Base-by-base conservation (phyloP, 37 sponge, comb jelly and placozoan genomes). In the Axinella damicornis region DNA sequence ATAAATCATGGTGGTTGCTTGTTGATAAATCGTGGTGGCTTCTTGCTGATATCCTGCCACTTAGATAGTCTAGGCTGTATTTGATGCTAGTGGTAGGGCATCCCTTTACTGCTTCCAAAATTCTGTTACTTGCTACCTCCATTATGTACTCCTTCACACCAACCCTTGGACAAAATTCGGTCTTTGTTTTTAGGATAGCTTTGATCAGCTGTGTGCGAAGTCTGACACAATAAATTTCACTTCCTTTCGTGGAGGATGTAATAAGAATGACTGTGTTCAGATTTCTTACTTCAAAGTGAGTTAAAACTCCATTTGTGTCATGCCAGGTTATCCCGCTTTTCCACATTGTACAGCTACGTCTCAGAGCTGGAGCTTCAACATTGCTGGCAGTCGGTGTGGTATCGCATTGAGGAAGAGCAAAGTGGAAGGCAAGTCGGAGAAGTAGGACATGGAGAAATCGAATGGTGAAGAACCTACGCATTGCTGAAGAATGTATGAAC, bases 391-490 rank as follows among this genome's bases (percentile, higher is more conserved):
- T 33, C 4, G 32, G 15, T 4, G 9, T 46, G 9, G 18, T 82
- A 13, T 62, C 64, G 11, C 5, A 5, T 28, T 62, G 27, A 13
- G 64, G 27, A 32, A 14, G 38, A 37, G 79, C 79, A 64, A 78
- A 78, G 2, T 11, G 19, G 39, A 78, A 78, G 21, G 79, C 65
- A 34, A 64, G 28, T 24, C 79, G 37, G 17, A 78, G 66, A 22
- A 78, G 79, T 12, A 78, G 52, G 28, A 63, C n/a, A 35, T 78
- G 79, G 20, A 78, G 79, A 52, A 78, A 58, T 63, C 67, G 65
- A 33, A 67, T 22, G 21, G 65, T 34, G 28, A 78, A 78, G 52
- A 35, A 63, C 11, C 63, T 40, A 40, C 16, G 5, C 9, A 12
- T 9, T 46, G 46, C 46, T 12, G 46, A 4, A 27, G 27, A 62